Conservation (phyloP, 1,140 invertebrate genomes). For the Cydia strobilella region DNA sequence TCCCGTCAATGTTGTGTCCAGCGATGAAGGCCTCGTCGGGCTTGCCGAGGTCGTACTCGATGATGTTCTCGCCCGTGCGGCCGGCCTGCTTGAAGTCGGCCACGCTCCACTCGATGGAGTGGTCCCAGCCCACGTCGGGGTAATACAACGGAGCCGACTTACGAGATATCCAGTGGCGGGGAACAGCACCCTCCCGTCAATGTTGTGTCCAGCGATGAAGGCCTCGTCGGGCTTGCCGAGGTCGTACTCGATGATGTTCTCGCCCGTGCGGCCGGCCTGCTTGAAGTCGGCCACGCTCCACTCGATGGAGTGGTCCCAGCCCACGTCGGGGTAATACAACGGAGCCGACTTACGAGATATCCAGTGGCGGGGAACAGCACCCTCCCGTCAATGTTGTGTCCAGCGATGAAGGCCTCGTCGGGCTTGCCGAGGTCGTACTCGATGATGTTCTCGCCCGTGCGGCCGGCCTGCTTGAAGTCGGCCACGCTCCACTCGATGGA, state of each 20-base stretch:
- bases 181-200: slow-evolving; percentile 96
- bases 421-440: slow-evolving; percentile 89
- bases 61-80: slow-evolving; percentile 85
- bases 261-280: slow-evolving; percentile 81
- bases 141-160: too few species aligned
- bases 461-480: slow-evolving; percentile 80
- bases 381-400: slow-evolving; percentile 97
- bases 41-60: slow-evolving; percentile 89
- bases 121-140: slow-evolving; percentile 95
- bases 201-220: slow-evolving; percentile 93
- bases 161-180: slow-evolving; percentile 97
- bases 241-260: slow-evolving; percentile 89
- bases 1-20: slow-evolving; percentile 97
- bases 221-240: slow-evolving; percentile 87
- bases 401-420: slow-evolving; percentile 88
- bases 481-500: slow-evolving; percentile 88
- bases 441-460: slow-evolving; percentile 87
- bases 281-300: slow-evolving; percentile 89
- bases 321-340: too few species aligned
- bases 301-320: slow-evolving; percentile 94
- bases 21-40: slow-evolving; percentile 88
- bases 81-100: slow-evolving; percentile 83
- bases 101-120: slow-evolving; percentile 89
- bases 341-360: slow-evolving; percentile 87
- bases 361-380: slow-evolving; percentile 97